phyloP scores from a whole-genome alignment of 2,797 vertebrate species.

The Octomys mimax region DNA sequence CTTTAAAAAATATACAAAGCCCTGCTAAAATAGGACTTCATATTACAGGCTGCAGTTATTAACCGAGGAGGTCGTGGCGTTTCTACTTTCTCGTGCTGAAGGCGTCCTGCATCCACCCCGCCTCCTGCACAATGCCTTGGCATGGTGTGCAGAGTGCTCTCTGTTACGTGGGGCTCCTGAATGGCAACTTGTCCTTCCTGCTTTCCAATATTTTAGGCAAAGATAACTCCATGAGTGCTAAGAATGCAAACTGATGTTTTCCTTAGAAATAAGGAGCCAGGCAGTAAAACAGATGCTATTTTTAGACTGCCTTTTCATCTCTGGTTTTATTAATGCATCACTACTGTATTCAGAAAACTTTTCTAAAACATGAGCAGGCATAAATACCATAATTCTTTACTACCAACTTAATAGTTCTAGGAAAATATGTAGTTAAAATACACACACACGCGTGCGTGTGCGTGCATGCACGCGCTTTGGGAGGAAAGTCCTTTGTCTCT shows the following conservation, averaged over 20 bases:
- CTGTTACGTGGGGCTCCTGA: constrained; percentile 48
- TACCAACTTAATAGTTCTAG: constrained; percentile 39
- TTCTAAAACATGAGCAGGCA: constrained; percentile 63
- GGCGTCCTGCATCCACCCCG: constrained; percentile 55
- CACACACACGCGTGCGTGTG: no score
- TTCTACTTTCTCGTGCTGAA: constrained; percentile 64
- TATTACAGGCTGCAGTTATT: constrained; percentile 69
- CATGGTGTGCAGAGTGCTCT: constrained; percentile 56
- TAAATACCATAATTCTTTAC: constrained; percentile 69
- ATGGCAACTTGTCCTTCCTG: constrained; percentile 49
- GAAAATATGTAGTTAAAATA: background rate
- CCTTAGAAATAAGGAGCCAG: constrained; percentile 45
- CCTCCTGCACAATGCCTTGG: background rate
- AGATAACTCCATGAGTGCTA: constrained; percentile 67
- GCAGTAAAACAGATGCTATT: constrained; percentile 54
- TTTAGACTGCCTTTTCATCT: constrained; percentile 68
- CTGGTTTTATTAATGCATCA: constrained; percentile 61
- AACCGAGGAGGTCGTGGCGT: constrained; percentile 63
- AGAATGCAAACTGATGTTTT: constrained; percentile 56
- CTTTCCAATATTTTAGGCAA: constrained; percentile 63
- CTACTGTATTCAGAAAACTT: constrained; percentile 68
- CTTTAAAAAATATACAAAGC: constrained; percentile 73
- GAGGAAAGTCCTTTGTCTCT: background rate
- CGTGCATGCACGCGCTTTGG: background rate
- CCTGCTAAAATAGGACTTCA: constrained; percentile 72